These are phyloP conservation scores for Cinara cedri DNA, from an alignment of 2,888 invertebrate species.

Conservation along the genomic window DNA sequence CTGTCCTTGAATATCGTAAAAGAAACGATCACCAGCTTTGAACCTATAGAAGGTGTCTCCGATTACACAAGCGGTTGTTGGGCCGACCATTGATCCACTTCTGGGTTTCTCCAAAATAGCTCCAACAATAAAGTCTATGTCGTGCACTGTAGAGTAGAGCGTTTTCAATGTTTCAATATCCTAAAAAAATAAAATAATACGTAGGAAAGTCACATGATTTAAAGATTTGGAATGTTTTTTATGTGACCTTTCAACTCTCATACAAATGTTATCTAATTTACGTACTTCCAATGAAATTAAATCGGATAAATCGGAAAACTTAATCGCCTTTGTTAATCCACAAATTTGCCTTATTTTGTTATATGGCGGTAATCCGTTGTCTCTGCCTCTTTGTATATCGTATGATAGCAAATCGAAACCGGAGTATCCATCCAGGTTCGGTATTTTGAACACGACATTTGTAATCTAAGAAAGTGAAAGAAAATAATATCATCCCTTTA, in stretches of 20 bases:
- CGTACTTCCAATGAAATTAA: slow-evolving; percentile 14
- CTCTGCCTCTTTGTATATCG: slow-evolving; percentile 49
- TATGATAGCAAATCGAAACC: slow-evolving; percentile 50
- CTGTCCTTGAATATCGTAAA: slow-evolving; percentile 36
- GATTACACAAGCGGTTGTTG: slow-evolving; percentile 31
- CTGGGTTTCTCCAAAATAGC: slow-evolving; percentile 37
- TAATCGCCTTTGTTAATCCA: slow-evolving; percentile 18
- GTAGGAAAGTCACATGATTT: too few relatives aligned
- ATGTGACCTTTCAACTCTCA: too few relatives aligned
- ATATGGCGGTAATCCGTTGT: slow-evolving; percentile 46
- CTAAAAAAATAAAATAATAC: slow-evolving; percentile 1
- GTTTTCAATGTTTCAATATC: slow-evolving; percentile 28
- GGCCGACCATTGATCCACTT: slow-evolving; percentile 40
- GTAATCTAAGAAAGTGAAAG: slow-evolving; percentile 14
- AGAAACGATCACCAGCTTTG: slow-evolving; percentile 46
- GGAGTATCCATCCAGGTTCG: slow-evolving; percentile 11
- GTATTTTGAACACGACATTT: slow-evolving; percentile 51
- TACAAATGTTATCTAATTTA: too few relatives aligned
- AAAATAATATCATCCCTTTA: not conserved
- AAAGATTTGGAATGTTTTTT: too few relatives aligned
- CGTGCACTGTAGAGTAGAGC: slow-evolving; percentile 38
- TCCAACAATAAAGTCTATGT: slow-evolving; percentile 39
- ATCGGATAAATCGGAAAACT: slow-evolving; percentile 32
- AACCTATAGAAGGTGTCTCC: slow-evolving; percentile 45
- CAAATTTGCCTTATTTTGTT: slow-evolving; percentile 40